These are phyloP conservation scores for Chrysaora quinquecirrha DNA, from an alignment of 30 jellyfish, hydroid and myxozoan species.

Conservation along the genomic window DNA sequence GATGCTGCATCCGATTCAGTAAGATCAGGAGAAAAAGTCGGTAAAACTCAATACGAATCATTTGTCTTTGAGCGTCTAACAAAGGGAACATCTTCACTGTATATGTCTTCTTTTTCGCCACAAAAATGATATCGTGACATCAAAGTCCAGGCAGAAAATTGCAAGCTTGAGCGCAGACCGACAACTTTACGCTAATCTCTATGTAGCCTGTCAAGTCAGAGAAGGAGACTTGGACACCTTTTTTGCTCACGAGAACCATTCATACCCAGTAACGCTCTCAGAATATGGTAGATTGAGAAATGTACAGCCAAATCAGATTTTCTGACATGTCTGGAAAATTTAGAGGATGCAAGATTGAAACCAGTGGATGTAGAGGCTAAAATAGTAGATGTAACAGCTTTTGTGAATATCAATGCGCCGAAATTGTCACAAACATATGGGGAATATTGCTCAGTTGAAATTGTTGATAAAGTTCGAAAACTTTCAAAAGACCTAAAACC, in stretches of 20 bases:
- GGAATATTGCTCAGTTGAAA: slow-evolving; percentile 9
- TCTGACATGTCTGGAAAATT: slow-evolving; percentile 12
- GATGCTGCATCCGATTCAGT: neutral
- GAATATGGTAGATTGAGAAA: slow-evolving; percentile 47
- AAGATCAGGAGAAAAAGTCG: neutral
- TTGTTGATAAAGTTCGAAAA: neutral
- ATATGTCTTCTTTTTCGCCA: slow-evolving; percentile 8
- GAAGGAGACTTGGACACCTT: slow-evolving; percentile 34
- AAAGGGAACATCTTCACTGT: slow-evolving; percentile 7
- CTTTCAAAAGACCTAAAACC: slow-evolving; percentile 10
- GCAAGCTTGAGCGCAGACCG: slow-evolving; percentile 25
- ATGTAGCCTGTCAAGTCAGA: slow-evolving; percentile 47
- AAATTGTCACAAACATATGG: slow-evolving; percentile 22
- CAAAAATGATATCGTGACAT: neutral
- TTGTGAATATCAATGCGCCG: slow-evolving; percentile 40
- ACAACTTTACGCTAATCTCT: slow-evolving; percentile 4
- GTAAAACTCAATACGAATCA: neutral
- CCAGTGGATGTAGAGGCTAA: slow-evolving; percentile 17
- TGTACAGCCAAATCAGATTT: slow-evolving; percentile 15
- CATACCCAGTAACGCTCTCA: slow-evolving; percentile 36
- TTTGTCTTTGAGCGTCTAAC: slow-evolving; percentile 6
- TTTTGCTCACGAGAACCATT: slow-evolving; percentile 37
- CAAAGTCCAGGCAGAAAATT: slow-evolving; percentile 1
- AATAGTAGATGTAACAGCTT: slow-evolving; percentile 53
- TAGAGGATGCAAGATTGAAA: neutral